Percentiles rank a stretch among this genome's conserved stretches.
These are phyloP conservation scores for Lasioglossum vierecki DNA, from an alignment of 2,888 invertebrate genomes.

Conservation along the genomic window DNA sequence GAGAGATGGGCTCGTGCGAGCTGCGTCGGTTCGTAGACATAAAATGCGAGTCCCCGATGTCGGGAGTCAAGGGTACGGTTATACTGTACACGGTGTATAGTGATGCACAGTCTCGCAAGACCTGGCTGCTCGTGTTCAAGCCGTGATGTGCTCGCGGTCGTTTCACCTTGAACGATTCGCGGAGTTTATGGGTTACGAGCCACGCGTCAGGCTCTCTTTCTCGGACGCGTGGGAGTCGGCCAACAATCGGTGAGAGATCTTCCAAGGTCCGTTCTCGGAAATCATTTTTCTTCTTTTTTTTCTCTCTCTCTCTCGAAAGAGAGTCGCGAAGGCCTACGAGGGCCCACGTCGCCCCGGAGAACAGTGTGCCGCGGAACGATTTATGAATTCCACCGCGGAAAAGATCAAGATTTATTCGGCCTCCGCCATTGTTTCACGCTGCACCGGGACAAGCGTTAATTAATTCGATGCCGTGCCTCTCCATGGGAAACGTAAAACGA, in stretches of 20 bases:
- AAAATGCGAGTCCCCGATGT: constrained; percentile 66
- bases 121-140: constrained; percentile 32
- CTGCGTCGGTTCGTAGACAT: constrained; percentile 42
- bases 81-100: constrained; percentile 31
- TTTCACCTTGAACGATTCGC: constrained; percentile 71
- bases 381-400: constrained; percentile 47
- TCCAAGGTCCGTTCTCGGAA: constrained; percentile 62
- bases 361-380: constrained; percentile 21
- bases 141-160: constrained; percentile 56
- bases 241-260: constrained; percentile 67
- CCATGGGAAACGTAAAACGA: constrained; percentile 44
- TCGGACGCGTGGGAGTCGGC: constrained; percentile 65
- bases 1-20: constrained; percentile 22
- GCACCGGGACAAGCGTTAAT: constrained; percentile 42
- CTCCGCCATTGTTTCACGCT: constrained; percentile 41
- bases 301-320: constrained; percentile 14
- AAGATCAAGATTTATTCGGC: constrained; percentile 46
- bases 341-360: background rate
- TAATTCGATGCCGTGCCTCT: constrained; percentile 45
- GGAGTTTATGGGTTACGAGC: constrained; percentile 67
- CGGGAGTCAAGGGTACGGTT: constrained; percentile 64
- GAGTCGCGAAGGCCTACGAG: constrained; percentile 17
- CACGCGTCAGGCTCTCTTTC: constrained; percentile 59
- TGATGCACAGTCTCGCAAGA: constrained; percentile 63
- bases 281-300: constrained; percentile 41